A percentile compares a stretch with the other conserved stretches of the same genome.
Conservation (phyloP, 92 coral and sea anemone genomes). For the Hydrozoanthus gracilis region DNA sequence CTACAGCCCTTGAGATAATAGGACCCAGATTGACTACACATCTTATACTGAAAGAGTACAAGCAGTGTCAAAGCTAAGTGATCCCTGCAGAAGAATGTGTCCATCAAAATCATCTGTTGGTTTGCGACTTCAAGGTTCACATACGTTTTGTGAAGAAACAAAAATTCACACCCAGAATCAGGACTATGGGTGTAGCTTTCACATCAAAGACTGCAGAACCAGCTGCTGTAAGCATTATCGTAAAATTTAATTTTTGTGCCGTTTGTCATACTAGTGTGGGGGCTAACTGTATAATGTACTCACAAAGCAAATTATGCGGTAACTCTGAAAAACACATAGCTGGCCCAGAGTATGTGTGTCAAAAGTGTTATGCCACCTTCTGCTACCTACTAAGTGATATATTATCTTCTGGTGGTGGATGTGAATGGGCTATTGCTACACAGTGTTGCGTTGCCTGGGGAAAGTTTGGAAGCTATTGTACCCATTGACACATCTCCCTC, state of each 20-base stretch:
- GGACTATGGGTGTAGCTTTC: neutral
- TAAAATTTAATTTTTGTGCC: too few species aligned
- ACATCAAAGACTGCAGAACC: neutral
- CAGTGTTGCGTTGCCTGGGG: conserved; percentile 10
- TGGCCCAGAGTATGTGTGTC: neutral
- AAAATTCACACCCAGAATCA: neutral
- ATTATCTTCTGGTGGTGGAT: neutral
- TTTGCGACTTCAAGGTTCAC: neutral
- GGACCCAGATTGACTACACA: too few species aligned
- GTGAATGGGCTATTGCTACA: neutral
- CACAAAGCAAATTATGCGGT: neutral
- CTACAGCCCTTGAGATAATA: neutral
- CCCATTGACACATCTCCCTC: conserved; percentile 1
- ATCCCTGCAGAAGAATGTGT: neutral
- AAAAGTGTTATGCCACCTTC: neutral
- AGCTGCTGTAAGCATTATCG: neutral
- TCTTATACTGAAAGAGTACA: neutral
- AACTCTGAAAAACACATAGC: neutral
- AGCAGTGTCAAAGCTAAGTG: conserved; percentile 1
- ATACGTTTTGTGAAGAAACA: neutral
- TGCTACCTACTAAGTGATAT: neutral
- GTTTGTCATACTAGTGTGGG: too few species aligned
- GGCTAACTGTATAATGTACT: neutral
- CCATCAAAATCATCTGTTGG: neutral
- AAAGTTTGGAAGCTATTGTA: neutral